Evolutionary conservation across 1,140 invertebrate genomes (phyloP), one percentile per base, ranked within the genome.

Genomic region (Euglossa dilemma): DNA sequence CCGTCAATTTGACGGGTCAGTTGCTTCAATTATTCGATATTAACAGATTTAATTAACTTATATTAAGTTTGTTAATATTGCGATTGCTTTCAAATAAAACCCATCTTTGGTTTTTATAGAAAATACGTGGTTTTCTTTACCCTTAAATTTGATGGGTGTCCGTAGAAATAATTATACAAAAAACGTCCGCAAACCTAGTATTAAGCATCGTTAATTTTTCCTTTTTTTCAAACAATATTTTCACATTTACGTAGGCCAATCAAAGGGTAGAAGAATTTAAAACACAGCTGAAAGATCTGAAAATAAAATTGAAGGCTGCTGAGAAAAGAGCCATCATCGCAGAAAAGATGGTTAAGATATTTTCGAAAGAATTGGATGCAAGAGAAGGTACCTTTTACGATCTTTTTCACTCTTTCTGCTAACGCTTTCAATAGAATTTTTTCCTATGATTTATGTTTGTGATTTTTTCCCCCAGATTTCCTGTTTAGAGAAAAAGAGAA

Each of bases 211-310:
- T 18, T 16, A 61, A 76, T 67, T 28, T 11, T 61, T 69, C 9
- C 54, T 16, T 43, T 36, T 28, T 54, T 52, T 50, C 11, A 52
- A 43, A 56, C 36, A 69, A 56, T n/a, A 50, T 73, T 76, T 50
- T 6, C 23, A 9, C 18, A 5, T 78, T 63, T 89, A 36, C 71
- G 50, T 93, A 97, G 97, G 96, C 97, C 87, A 97, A 97, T 93
- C 97, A 98, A 94, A 95, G 97, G 93, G 97, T 98, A 90, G 97
- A 98, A 91, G 96, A 97, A 90, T 98, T 97, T 93, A 97, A 98
- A 92, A 94, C 95, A 85, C 97, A 97, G 87, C 96, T 98, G 92
- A 97, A 97, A 91, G 95, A 96, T 85, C 94, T 97, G 86, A 96
- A 97, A 85, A 94, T 95, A 74, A 96, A 97, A 93, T 94, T 98